Conservation (phyloP, 2,797 vertebrate genomes). For the Rhincodon typus region DNA sequence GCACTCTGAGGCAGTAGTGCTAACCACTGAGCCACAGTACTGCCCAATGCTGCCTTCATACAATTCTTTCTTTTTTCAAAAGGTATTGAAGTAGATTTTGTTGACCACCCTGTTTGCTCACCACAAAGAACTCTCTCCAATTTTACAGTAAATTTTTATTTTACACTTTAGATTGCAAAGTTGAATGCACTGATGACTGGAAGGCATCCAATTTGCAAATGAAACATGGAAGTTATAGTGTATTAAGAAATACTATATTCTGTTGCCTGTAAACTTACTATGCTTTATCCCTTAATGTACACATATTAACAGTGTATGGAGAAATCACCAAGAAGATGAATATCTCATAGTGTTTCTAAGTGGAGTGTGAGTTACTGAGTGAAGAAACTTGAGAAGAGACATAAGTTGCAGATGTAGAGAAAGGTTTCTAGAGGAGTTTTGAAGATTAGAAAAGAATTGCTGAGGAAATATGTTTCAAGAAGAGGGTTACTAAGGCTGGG, state of each 20-base stretch:
- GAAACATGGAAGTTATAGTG: not conserved
- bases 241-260: conserved; percentile 13
- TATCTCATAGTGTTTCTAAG: not conserved
- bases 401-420: not conserved
- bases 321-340: not conserved
- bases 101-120: not conserved
- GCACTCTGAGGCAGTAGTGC: too few relatives aligned
- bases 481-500: not conserved
- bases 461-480: not conserved
- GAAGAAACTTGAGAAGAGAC: not conserved
- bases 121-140: not conserved
- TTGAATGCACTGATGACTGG: not conserved
- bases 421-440: not conserved
- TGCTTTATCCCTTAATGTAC: not conserved
- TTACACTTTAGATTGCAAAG: not conserved
- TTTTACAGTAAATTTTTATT: not conserved
- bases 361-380: not conserved
- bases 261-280: not conserved
- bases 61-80: too few relatives aligned
- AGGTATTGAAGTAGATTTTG: not conserved
- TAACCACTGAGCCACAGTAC: too few relatives aligned
- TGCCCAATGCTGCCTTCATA: too few relatives aligned
- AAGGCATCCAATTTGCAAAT: conserved; percentile 23
- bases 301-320: not conserved
- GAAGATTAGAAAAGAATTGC: not conserved